These are phyloP conservation scores for Danionella dracula DNA, from an alignment of 2,797 vertebrate genomes.

Conservation along the genomic window DNA sequence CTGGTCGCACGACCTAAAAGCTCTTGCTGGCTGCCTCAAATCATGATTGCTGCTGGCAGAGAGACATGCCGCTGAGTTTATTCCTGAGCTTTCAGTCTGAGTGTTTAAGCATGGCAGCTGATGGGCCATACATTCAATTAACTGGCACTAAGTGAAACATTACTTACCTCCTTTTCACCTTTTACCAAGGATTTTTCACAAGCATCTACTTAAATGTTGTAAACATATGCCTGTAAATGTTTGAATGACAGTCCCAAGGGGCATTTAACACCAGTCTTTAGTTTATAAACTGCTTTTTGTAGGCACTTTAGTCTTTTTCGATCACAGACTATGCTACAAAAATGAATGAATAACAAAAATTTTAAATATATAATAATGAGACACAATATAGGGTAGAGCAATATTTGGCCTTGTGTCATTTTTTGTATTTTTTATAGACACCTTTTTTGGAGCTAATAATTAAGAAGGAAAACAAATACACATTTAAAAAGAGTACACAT, in stretches of 20 bases:
- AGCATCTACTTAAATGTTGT: constrained; percentile 13
- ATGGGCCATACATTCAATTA: constrained; percentile 26
- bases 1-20: constrained; percentile 22
- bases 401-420: no score
- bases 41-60: constrained; percentile 38
- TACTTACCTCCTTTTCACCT: constrained; percentile 18
- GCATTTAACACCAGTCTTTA: neutral
- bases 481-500: no score
- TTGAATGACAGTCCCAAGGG: neutral
- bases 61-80: constrained; percentile 22
- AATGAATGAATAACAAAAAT: no score
- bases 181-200: neutral
- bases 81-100: constrained; percentile 31
- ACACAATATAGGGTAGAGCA: no score
- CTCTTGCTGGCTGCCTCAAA: constrained; percentile 22
- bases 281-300: neutral
- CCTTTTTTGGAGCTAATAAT: no score
- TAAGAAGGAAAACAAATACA: no score
- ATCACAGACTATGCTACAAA: neutral
- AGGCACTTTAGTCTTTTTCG: neutral
- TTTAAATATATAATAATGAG: no score
- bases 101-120: constrained; percentile 23
- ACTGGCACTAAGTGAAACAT: constrained; percentile 30
- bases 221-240: neutral
- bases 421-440: no score